phyloP scores from a whole-genome alignment of 2,888 invertebrate species.

The Nomada flava region DNA sequence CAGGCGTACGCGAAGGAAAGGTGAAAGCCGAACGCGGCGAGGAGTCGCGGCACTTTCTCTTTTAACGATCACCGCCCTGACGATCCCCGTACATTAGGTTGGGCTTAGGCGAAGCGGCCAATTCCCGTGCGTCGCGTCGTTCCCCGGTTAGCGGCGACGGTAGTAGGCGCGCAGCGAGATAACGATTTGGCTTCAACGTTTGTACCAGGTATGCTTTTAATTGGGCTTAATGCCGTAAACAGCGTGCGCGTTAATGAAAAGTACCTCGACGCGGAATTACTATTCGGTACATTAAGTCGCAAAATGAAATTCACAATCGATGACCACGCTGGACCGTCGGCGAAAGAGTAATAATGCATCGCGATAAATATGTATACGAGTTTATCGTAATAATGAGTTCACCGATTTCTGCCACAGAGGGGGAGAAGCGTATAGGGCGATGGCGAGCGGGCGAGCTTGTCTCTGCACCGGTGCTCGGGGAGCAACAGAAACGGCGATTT shows the following conservation, averaged over 20 bases:
- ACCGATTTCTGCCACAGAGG: constrained; percentile 72
- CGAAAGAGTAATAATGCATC: constrained; percentile 79
- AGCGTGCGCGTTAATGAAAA: constrained; percentile 80
- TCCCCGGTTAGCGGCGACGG: neutral
- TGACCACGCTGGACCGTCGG: constrained; percentile 74
- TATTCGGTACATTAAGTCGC: constrained; percentile 83
- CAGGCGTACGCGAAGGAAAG: constrained; percentile 34
- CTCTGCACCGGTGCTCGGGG: constrained; percentile 22
- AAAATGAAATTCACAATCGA: constrained; percentile 82
- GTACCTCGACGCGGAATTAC: constrained; percentile 79
- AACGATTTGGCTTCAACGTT: constrained; percentile 64
- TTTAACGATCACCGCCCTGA: neutral
- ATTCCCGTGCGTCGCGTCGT: constrained; percentile 21
- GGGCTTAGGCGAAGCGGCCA: constrained; percentile 28
- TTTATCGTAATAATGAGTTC: constrained; percentile 81
- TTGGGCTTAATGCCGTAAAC: constrained; percentile 79
- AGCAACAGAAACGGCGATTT: constrained; percentile 18
- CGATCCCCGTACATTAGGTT: constrained; percentile 1
- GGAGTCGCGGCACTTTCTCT: neutral
- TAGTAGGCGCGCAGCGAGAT: constrained; percentile 55
- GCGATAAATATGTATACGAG: constrained; percentile 78
- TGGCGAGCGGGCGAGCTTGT: constrained; percentile 32
- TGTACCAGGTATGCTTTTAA: constrained; percentile 76
- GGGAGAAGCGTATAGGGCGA: constrained; percentile 47
- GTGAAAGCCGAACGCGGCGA: constrained; percentile 8